phyloP scores from a whole-genome alignment of 2,113 vertebrate species.

The Sterrhoptilus dennistouni region DNA sequence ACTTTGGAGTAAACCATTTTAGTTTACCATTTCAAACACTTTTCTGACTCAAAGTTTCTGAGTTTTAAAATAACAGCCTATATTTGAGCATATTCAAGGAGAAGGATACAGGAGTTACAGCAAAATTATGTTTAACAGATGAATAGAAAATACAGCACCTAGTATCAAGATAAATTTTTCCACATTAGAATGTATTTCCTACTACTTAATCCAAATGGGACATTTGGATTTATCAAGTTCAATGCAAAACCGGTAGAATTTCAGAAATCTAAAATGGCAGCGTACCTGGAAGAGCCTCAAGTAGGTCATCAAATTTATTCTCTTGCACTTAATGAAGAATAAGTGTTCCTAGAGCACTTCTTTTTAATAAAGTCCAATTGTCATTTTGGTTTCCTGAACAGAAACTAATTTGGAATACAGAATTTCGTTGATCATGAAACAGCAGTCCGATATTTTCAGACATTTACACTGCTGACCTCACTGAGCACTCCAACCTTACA shows the following conservation, averaged over 20 bases:
- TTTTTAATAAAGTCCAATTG: background rate
- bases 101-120: background rate
- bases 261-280: background rate
- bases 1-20: background rate
- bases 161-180: background rate
- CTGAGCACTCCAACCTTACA: background rate
- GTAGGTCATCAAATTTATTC: background rate
- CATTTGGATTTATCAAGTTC: background rate
- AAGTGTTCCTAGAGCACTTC: background rate
- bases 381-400: background rate
- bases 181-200: background rate
- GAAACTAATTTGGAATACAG: background rate
- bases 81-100: background rate
- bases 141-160: background rate
- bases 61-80: background rate
- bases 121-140: background rate
- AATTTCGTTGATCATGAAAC: background rate
- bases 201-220: background rate
- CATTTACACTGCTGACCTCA: background rate
- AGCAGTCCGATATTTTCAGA: background rate
- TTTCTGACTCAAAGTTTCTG: background rate
- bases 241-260: background rate
- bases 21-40: background rate
- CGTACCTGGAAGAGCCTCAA: background rate
- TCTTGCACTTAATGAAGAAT: background rate